Evolutionary conservation across 1,140 invertebrate genomes (phyloP).

Genomic region (Lysiphlebus fabarum): DNA sequence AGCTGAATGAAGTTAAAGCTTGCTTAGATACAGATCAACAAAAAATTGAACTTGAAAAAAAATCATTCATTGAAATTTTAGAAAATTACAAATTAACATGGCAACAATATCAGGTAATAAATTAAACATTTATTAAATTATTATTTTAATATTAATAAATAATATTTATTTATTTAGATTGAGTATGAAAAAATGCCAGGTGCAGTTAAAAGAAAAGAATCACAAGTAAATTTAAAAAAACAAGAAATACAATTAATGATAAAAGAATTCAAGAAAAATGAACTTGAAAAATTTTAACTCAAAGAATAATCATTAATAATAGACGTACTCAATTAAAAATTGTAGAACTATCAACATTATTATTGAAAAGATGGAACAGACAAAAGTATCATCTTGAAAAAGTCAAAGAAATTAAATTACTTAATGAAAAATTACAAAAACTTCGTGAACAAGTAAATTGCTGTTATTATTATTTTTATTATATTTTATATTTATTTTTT

Average conservation of each 20-base stretch:
- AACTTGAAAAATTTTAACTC: slow-evolving; percentile 1
- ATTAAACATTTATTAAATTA: background rate
- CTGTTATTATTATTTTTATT: background rate
- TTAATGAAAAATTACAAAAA: background rate
- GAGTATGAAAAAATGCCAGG: slow-evolving; percentile 12
- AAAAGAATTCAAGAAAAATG: background rate
- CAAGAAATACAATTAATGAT: slow-evolving; percentile 7
- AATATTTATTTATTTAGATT: background rate
- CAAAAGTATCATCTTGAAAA: background rate
- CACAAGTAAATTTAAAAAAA: background rate
- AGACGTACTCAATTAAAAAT: slow-evolving; percentile 1
- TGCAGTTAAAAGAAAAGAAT: slow-evolving; percentile 12
- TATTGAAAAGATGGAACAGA: slow-evolving; percentile 1
- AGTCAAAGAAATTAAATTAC: background rate
- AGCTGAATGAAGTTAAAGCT: background rate
- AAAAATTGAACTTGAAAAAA: background rate
- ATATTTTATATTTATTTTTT: background rate
- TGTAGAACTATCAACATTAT: background rate
- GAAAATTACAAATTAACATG: slow-evolving; percentile 14
- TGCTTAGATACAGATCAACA: slow-evolving; percentile 10
- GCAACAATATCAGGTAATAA: slow-evolving; percentile 8
- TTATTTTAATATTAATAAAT: background rate
- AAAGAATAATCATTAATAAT: slow-evolving; percentile 14
- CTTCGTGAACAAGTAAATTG: background rate
- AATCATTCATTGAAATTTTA: background rate